Base-by-base conservation (phyloP, 2,888 invertebrate genomes). In the Trissonchulus sp. region DNA sequence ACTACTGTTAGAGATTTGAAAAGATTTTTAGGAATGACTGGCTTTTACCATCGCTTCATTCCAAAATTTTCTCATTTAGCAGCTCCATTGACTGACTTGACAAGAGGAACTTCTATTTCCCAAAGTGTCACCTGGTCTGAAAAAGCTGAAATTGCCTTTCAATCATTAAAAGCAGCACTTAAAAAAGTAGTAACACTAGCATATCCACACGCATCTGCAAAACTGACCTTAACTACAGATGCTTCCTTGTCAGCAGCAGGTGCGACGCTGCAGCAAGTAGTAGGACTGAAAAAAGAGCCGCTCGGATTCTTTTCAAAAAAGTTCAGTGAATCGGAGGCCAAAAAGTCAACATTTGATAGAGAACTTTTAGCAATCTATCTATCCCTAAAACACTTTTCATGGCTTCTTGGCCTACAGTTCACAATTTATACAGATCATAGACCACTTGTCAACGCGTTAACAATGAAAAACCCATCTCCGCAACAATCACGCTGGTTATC, bases 51-150 rank as follows among this genome's bases (percentile, higher is more conserved):
- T 36, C 33, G 71, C 23, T 36, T 69, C 34, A 36, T 69, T 15
- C 71, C 71, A 15, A 2, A 37, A 31, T 69, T 31, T 36, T 69
- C 71, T 8, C 71, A 69, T 34, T n/a, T 36, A 8, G 71, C 71
- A n/a, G 71, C 71, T n/a, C 71, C 71, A 3, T 69, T 69, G 36
- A 69, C 71, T 36, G 71, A 69, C 34, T 37, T 69, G 15, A 69
- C 71, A 34, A 31, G 37, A n/a, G 34, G n/a, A 34, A 69, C 3
- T 33, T 33, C 71, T 35, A 69, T 23, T 36, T n/a, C n/a, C n/a
- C n/a, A 69, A 15, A 23, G 3, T 8, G n/a, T 69, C 23, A n/a
- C n/a, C 3, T 69, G 71, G 71, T 69, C 71, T 28, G 35, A 3
- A 36, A 37, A 69, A 36, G 36, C 34, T 15, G 36, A 36, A 69